phyloP scores from a whole-genome alignment of 2,797 vertebrate genomes.

The Octomys mimax region DNA sequence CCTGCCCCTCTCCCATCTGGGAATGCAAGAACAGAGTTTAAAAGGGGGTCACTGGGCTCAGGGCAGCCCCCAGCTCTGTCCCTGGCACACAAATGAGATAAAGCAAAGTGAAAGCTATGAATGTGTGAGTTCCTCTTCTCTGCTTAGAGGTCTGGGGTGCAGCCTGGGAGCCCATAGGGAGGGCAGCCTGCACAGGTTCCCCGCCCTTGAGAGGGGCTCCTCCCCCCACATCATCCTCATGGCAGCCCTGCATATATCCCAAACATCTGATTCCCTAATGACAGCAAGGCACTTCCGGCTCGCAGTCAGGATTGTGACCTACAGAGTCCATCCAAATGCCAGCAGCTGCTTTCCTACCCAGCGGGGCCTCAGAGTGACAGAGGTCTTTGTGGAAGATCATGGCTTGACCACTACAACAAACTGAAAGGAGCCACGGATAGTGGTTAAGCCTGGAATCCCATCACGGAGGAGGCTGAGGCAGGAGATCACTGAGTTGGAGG shows the following conservation, averaged over 20 bases:
- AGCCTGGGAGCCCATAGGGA: not conserved
- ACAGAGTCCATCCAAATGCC: not conserved
- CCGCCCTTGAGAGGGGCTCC: not conserved
- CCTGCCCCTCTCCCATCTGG: not conserved
- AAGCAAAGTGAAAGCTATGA: not conserved
- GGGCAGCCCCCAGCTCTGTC: not conserved
- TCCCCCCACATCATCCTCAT: not conserved
- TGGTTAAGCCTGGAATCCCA: not conserved
- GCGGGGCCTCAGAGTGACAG: not conserved
- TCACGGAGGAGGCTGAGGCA: not conserved
- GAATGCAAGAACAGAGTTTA: not conserved
- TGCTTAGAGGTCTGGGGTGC: not conserved
- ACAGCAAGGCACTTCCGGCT: not conserved
- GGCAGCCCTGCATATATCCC: too few species aligned
- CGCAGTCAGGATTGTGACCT: accelerated
- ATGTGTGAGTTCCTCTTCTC: not conserved
- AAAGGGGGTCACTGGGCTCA: not conserved
- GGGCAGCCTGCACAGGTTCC: too few species aligned
- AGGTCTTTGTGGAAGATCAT: not conserved
- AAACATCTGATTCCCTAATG: not conserved
- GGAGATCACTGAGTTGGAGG: not conserved
- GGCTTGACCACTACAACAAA: not conserved
- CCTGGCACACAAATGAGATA: not conserved
- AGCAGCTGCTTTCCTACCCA: not conserved
- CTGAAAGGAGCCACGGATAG: not conserved